phyloP scores from a whole-genome alignment of 2,888 invertebrate species.

The Amblyjoppa fuscipennis region DNA sequence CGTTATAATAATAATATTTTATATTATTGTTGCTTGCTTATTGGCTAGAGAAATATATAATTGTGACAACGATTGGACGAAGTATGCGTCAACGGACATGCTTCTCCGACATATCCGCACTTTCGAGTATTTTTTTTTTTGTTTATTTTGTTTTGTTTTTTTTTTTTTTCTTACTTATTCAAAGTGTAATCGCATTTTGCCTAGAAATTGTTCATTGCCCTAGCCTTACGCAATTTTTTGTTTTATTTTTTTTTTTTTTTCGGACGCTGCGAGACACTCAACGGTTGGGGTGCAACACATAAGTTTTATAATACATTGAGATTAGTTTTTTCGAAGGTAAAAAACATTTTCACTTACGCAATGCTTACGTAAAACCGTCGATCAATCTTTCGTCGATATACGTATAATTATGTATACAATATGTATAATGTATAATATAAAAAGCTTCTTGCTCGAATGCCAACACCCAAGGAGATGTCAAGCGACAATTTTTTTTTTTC shows the following conservation, averaged over 20 bases:
- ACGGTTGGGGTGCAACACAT: slow-evolving; percentile 76
- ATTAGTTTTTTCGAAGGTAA: slow-evolving; percentile 73
- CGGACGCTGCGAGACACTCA: slow-evolving; percentile 70
- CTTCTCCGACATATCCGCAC: slow-evolving; percentile 12
- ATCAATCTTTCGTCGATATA: slow-evolving; percentile 73
- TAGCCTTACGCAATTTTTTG: slow-evolving; percentile 2
- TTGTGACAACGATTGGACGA: slow-evolving; percentile 24
- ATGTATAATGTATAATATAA: slow-evolving; percentile 65
- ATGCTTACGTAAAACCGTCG: slow-evolving; percentile 73
- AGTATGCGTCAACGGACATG: slow-evolving; percentile 8
- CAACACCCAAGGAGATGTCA: slow-evolving; percentile 75
- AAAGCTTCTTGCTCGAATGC: slow-evolving; percentile 76
- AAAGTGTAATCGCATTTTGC: background rate
- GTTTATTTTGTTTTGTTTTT: background rate
- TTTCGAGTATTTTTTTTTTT: background rate
- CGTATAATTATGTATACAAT: slow-evolving; percentile 65
- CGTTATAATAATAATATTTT: slow-evolving; percentile 44
- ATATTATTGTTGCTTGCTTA: slow-evolving; percentile 49
- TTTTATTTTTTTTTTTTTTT: background rate
- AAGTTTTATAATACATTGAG: slow-evolving; percentile 74
- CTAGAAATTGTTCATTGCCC: background rate
- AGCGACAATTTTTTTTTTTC: slow-evolving; percentile 54
- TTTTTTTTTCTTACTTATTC: background rate
- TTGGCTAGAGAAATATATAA: slow-evolving; percentile 45
- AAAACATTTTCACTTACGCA: slow-evolving; percentile 73